Percentiles rank a stretch among this genome's conserved stretches.
Conservation (phyloP, 2,888 invertebrate genomes). For the Drosophila fungiperda region DNA sequence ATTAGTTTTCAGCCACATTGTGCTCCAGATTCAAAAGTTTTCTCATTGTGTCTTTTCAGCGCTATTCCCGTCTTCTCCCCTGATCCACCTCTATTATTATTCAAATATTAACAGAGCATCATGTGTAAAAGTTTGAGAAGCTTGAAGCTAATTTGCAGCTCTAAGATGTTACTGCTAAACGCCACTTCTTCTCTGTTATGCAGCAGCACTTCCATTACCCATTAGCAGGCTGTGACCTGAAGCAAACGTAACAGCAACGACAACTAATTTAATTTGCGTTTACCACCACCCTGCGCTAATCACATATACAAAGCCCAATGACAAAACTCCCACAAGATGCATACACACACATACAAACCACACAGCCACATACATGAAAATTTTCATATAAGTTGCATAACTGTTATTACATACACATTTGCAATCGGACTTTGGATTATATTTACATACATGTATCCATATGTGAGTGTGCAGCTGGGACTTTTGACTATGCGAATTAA, state of each 20-base stretch:
- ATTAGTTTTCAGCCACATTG: conserved; percentile 68
- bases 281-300: conserved; percentile 38
- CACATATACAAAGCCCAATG: conserved; percentile 40
- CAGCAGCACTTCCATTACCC: conserved; percentile 32
- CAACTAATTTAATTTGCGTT: conserved; percentile 49
- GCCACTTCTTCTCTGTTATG: conserved; percentile 4
- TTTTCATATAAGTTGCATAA: conserved; percentile 14
- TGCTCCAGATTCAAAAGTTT: conserved; percentile 71
- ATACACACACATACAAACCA: conserved; percentile 11
- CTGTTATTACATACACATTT: conserved; percentile 57
- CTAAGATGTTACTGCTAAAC: conserved; percentile 21
- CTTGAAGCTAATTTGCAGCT: conserved; percentile 54
- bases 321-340: conserved; percentile 20
- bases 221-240: conserved; percentile 42
- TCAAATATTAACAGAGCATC: conserved; percentile 56
- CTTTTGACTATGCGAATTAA: conserved; percentile 24
- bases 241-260: conserved; percentile 9
- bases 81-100: neutral
- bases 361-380: conserved; percentile 3
- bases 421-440: conserved; percentile 48
- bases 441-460: conserved; percentile 18
- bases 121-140: conserved; percentile 49
- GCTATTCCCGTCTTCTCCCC: neutral
- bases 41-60: conserved; percentile 47
- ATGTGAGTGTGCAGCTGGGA: neutral